These are phyloP conservation scores for Julus scanicus DNA, from an alignment of 2,888 invertebrate genomes.

Conservation along the genomic window DNA sequence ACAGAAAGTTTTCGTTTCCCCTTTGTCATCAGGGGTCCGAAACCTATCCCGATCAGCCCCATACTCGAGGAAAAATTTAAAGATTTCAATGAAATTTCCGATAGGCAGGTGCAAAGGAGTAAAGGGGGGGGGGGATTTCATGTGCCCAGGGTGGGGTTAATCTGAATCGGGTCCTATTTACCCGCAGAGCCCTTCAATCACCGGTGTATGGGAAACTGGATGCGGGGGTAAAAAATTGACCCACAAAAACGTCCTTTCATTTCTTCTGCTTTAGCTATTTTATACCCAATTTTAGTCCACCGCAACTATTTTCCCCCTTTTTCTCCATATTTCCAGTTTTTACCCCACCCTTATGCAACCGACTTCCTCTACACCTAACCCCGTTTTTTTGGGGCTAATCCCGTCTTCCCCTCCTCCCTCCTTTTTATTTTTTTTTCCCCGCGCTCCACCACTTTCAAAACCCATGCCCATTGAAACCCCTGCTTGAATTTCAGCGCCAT, in stretches of 20 bases:
- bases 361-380: conserved; percentile 22
- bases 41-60: conserved; percentile 23
- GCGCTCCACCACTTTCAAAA: conserved; percentile 5
- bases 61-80: conserved; percentile 19
- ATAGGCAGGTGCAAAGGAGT: neutral
- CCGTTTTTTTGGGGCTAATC: neutral
- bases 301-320: conserved; percentile 39
- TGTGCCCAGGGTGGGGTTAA: conserved; percentile 5
- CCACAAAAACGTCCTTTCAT: conserved; percentile 41
- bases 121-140: neutral
- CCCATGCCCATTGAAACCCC: neutral
- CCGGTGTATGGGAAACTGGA: conserved; percentile 5
- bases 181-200: conserved; percentile 14
- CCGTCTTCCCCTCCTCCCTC: neutral
- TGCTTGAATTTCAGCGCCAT: conserved; percentile 29
- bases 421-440: neutral
- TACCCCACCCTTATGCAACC: conserved; percentile 38
- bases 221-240: conserved; percentile 14
- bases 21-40: neutral
- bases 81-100: conserved; percentile 20
- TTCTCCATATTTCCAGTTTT: conserved; percentile 20
- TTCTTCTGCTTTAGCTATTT: conserved; percentile 36
- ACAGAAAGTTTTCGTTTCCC: neutral
- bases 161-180: conserved; percentile 26
- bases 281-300: conserved; percentile 24